Evolutionary conservation across 2,797 vertebrate genomes (phyloP).

Genomic region (Huso huso): DNA sequence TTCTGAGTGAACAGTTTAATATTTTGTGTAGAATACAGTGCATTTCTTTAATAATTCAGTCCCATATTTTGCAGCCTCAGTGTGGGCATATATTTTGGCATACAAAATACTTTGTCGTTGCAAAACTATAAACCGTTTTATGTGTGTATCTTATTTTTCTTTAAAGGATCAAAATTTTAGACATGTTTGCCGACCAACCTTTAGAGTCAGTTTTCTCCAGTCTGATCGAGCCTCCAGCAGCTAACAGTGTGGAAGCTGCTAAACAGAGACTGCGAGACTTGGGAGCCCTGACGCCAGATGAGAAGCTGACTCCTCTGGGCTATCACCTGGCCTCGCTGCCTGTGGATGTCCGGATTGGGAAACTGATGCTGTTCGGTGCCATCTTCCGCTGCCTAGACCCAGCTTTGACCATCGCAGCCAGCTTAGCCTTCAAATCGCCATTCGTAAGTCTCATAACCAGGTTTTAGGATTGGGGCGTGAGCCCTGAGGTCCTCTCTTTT

Average conservation of each 20-base stretch:
- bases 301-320: constrained; percentile 86
- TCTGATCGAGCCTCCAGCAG: constrained; percentile 81
- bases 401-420: constrained; percentile 91
- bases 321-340: constrained; percentile 95
- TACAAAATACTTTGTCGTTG: too few relatives aligned
- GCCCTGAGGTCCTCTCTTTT: too few relatives aligned
- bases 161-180: constrained; percentile 88
- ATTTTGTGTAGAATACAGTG: too few relatives aligned
- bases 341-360: constrained; percentile 92
- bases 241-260: constrained; percentile 69
- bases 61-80: too few relatives aligned
- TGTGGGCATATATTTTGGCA: too few relatives aligned
- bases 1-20: too few relatives aligned
- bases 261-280: constrained; percentile 80
- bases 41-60: too few relatives aligned
- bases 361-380: constrained; percentile 92
- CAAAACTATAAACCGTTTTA: too few relatives aligned
- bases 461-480: too few relatives aligned
- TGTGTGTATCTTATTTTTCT: constrained; percentile 5
- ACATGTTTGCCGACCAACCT: constrained; percentile 70
- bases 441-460: constrained; percentile 51
- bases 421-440: constrained; percentile 84
- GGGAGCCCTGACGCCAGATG: constrained; percentile 77
- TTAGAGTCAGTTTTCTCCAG: constrained; percentile 79
- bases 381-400: constrained; percentile 97